phyloP scores from a whole-genome alignment of 2,888 invertebrate species.

The Ophonus ardosiacus region DNA sequence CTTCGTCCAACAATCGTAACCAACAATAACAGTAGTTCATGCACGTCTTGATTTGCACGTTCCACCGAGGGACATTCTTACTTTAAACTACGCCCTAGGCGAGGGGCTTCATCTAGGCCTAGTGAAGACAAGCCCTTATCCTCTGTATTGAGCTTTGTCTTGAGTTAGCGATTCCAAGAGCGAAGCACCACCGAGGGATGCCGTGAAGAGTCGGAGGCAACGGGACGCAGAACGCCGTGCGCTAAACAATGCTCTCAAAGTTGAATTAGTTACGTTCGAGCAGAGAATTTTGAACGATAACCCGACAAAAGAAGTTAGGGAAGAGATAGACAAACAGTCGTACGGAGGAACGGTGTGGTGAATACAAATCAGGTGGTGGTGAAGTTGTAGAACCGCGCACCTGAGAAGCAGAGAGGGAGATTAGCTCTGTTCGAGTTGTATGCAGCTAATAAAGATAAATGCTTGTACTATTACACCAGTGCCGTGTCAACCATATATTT shows the following conservation, averaged over 20 bases:
- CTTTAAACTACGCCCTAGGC: slow-evolving; percentile 24
- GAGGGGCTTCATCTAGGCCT: slow-evolving; percentile 20
- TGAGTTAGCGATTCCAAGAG: slow-evolving; percentile 67
- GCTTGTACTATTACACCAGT: not conserved
- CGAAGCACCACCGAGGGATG: slow-evolving; percentile 64
- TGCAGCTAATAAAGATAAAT: not conserved
- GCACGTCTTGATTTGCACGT: slow-evolving; percentile 7
- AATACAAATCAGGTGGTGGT: slow-evolving; percentile 54
- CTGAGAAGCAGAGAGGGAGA: slow-evolving; percentile 10
- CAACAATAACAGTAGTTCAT: slow-evolving; percentile 43
- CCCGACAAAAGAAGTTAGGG: slow-evolving; percentile 74
- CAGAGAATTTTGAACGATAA: slow-evolving; percentile 76
- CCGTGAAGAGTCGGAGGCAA: slow-evolving; percentile 24
- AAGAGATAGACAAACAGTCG: slow-evolving; percentile 66
- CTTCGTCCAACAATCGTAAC: slow-evolving; percentile 34
- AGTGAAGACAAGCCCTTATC: not conserved
- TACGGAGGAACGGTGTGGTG: slow-evolving; percentile 51
- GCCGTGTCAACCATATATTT: not conserved
- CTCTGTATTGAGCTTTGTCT: not conserved
- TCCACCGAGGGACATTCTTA: slow-evolving; percentile 4
- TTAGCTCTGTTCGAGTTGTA: not conserved
- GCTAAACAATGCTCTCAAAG: slow-evolving; percentile 75
- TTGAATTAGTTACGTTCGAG: slow-evolving; percentile 77
- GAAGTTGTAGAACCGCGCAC: not conserved
- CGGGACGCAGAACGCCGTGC: slow-evolving; percentile 64